phyloP scores from a whole-genome alignment of 2,888 invertebrate genomes.

The Euplagia quadripunctaria region DNA sequence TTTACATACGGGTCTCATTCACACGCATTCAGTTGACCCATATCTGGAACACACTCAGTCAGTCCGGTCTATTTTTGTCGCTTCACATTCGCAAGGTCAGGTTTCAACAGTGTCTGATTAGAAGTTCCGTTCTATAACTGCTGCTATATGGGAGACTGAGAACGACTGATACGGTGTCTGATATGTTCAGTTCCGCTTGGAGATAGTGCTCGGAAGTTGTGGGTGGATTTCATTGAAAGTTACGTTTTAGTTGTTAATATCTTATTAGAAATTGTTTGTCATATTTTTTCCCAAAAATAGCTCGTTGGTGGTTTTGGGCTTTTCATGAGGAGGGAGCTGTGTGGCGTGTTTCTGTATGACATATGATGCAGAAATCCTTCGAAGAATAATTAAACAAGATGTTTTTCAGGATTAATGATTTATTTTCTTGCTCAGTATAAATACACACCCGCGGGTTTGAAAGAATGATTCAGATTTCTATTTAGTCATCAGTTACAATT shows the following conservation, averaged over 20 bases:
- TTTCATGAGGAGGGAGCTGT: too few relatives aligned
- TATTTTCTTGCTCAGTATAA: neutral
- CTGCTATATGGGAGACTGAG: slow-evolving; percentile 9
- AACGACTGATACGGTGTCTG: neutral
- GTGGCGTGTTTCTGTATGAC: too few relatives aligned
- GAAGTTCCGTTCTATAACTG: slow-evolving; percentile 43
- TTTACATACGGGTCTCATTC: neutral
- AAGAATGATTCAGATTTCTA: slow-evolving; percentile 4
- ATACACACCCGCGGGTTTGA: neutral
- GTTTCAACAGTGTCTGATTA: slow-evolving; percentile 34
- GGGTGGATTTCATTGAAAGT: slow-evolving; percentile 12
- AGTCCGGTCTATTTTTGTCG: slow-evolving; percentile 18
- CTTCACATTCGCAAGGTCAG: slow-evolving; percentile 36
- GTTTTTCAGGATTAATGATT: neutral
- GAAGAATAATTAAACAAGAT: too few relatives aligned
- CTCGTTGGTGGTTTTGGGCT: too few relatives aligned
- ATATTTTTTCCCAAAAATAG: too few relatives aligned
- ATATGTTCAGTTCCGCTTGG: neutral
- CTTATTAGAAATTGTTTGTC: too few relatives aligned
- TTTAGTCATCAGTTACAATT: neutral
- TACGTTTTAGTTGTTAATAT: neutral
- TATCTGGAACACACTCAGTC: slow-evolving; percentile 17
- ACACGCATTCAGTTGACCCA: slow-evolving; percentile 19
- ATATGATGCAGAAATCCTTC: too few relatives aligned
- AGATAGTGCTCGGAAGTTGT: slow-evolving; percentile 32